Percentiles rank a stretch among this genome's conserved stretches.
Conservation (phyloP, 2,797 vertebrate genomes). For the Sebastes melanostomus region DNA sequence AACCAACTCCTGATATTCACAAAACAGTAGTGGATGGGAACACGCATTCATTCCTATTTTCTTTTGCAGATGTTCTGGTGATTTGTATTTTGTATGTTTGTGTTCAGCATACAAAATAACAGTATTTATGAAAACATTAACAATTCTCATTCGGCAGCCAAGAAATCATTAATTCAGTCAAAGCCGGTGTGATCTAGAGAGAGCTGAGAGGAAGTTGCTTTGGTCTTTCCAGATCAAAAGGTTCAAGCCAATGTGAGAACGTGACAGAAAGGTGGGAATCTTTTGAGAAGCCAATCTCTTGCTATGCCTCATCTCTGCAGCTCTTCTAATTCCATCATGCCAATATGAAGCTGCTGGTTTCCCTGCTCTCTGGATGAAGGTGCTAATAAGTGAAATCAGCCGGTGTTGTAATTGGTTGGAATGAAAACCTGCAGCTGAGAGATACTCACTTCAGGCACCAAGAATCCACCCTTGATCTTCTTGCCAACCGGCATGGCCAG, state of each 20-base stretch:
- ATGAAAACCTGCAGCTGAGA: neutral
- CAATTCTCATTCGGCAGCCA: too few species aligned
- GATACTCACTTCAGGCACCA: conserved; percentile 77
- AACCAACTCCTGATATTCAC: too few species aligned
- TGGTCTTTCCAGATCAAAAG: neutral
- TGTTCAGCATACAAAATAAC: too few species aligned
- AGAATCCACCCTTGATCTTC: conserved; percentile 77
- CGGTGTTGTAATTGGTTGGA: neutral
- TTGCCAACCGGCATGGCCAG: conserved; percentile 83
- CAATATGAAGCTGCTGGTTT: neutral
- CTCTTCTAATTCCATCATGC: neutral
- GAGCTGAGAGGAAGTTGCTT: too few species aligned
- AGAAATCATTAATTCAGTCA: too few species aligned
- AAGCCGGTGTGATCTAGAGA: too few species aligned
- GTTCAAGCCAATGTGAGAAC: neutral
- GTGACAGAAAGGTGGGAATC: neutral
- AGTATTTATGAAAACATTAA: too few species aligned
- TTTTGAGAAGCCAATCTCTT: neutral
- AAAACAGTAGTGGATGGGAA: too few species aligned
- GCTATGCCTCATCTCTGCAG: neutral
- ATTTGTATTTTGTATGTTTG: too few species aligned
- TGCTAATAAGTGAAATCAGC: neutral
- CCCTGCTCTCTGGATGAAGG: neutral
- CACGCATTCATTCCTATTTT: too few species aligned
- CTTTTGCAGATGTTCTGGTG: too few species aligned